Base-by-base conservation (phyloP, 2,113 vertebrate species). In the Falco punctatus region DNA sequence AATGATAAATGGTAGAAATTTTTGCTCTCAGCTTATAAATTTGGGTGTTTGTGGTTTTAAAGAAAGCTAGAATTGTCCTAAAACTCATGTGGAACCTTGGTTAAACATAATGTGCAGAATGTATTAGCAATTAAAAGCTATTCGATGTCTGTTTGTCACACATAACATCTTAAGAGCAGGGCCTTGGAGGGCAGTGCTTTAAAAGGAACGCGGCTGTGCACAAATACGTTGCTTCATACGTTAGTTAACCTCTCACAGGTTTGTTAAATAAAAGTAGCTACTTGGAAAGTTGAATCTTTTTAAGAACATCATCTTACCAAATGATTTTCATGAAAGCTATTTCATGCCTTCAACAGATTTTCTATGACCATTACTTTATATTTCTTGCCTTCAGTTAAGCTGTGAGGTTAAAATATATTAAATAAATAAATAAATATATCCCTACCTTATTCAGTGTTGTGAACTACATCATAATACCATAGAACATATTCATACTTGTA, bases 291-390 rank as follows among this genome's bases (percentile, higher is more conserved):
- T 82, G 22, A 73, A 51, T 89, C 27, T 83, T 86, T 95, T 91
- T 30, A 33, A 62, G 58, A 92, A 44, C 14, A 54, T 55, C 35
- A 78, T 35, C 14, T 84, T 89, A 75, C 77, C 33, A 73, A 64
- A 84, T 71, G 0, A 74, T 78, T 91, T 94, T 82, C 44, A 42
- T 67, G 51, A 42, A 79, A 80, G 11, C 66, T 85, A 93, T 89
- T 95, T 95, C 38, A 46, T 82, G 48, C 23, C 48, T 74, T 81
- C 73, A 93, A 49, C 26, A 88, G 33, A 79, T 90, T 95, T 96
- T 86, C 9, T 85, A 22, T 81, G 92, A 54, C 59, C 28, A 26
- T 90, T 23, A 44, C 62, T 89, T 96, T 86, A 14, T 70, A 58
- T 67, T 61, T 80, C 66, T 92, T 72, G 27, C 64, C 33, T 71